Evolutionary conservation across 2,113 vertebrate species (phyloP), one percentile per base, ranked within the genome.

Genomic region (Ibidorhyncha struthersii): DNA sequence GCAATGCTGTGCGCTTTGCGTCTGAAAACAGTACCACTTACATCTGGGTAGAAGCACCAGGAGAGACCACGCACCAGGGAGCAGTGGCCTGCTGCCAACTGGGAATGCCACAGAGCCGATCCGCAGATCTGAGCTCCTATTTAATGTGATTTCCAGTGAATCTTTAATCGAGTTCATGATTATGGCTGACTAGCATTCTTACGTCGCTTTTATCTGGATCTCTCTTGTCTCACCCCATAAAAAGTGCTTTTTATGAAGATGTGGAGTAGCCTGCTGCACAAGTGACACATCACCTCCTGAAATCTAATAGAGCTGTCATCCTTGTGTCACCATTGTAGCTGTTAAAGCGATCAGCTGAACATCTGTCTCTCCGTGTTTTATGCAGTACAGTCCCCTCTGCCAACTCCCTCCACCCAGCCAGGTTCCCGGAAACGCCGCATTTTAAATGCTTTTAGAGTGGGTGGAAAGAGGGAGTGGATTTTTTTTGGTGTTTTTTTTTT

Each of bases 221-320:
- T 85, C 45, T 94, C 87, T 88, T 10, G 8, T 96, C 93, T 94
- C 90, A 97, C 96, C 71, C 82, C 81, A 93, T 97, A 97, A 96
- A 97, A 95, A 95, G 61, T 76, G 36, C 16, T 61, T 76, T 81
- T 83, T 88, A 96, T 97, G 93, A 95, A 93, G 90, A 95, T 66
- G 71, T 73, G 84, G 92, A 96, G 92, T 88, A 84, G 96, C 90
- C 87, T 94, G 86, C 90, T 95, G 87, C 92, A 82, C 32, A 19
- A 95, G 55, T 90, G 96, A 96, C 95, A 92, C 85, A 95, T 90
- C 87, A 86, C 90, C 95, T 86, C 95, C 85, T 88, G 96, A 96
- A 95, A 90, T 88, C 93, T 93, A 91, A 96, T 93, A 95, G 88
- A 96, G 95, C 73, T 97, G 96, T 95, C 76, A 82, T 89, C 87